Base-by-base conservation (phyloP, 2,888 invertebrate genomes). In the Lobophora halterata region DNA sequence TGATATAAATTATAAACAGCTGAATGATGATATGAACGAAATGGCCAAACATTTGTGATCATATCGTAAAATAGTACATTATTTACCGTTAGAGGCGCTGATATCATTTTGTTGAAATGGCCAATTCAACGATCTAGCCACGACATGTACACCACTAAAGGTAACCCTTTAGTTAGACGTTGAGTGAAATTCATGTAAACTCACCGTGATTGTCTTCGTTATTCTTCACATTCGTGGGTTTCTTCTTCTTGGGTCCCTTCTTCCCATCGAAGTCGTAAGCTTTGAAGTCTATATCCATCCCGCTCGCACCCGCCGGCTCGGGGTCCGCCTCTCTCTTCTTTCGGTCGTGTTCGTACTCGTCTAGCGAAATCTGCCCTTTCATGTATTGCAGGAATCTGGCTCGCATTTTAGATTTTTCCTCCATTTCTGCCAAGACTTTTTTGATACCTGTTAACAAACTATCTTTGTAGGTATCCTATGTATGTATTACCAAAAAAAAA, bases 241-340 rank as follows among this genome's bases (percentile, higher is more conserved):
- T 87, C 75, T 83, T 88, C 68, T 79, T 81, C 65, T 78, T 86
- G 35, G 73, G 70, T 3, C 73, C 64, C 20, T 80, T 73, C 52
- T 83, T 82, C 1, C 88, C 87, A 20, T 90, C 89, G 57, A 92
- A 92, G 48, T 90, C 89, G 49, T 90, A 83, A 2, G 90, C 74
- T 53, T 91, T 90, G 55, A 89, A 88, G 48, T 90, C 89, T 7
- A 92, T 79, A 24, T 88, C 81, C 30, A 86, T 50, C 70, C 56
- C 51, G 3, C 71, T 64, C n/a, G 62, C 64, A 1, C 71, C 58
- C 8, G 67, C 79, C 0, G 83, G 71, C 10, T 79, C 82, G 0
- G 82, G 86, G 2, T 77, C 76, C 1, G 86, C 88, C 14, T 77
- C 80, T 12, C 75, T 69, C 49, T 66, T 79, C 38, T 44, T 63